Conservation (phyloP, 2,888 invertebrate species). For the Panopea generosa region DNA sequence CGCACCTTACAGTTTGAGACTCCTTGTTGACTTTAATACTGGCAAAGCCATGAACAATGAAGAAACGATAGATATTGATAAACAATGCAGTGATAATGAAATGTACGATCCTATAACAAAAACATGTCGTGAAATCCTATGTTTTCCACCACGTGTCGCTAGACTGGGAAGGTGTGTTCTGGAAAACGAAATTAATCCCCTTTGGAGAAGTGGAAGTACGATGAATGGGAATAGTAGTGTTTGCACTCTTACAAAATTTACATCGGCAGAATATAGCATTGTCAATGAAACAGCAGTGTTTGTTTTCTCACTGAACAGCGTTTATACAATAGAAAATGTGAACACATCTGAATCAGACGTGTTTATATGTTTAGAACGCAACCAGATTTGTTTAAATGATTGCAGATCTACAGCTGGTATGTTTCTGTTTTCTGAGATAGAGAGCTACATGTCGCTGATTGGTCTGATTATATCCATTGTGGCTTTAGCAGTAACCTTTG, state of each 20-base stretch:
- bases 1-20: slow-evolving; percentile 32
- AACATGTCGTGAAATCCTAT: slow-evolving; percentile 54
- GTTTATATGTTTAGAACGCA: slow-evolving; percentile 57
- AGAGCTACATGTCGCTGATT: slow-evolving; percentile 87
- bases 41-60: background rate
- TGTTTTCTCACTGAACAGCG: slow-evolving; percentile 25
- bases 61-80: background rate
- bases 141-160: slow-evolving; percentile 20
- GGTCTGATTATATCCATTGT: slow-evolving; percentile 88
- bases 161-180: slow-evolving; percentile 34
- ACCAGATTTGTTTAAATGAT: slow-evolving; percentile 17
- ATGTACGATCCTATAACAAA: slow-evolving; percentile 61
- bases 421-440: slow-evolving; percentile 44
- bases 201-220: background rate
- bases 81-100: slow-evolving; percentile 44
- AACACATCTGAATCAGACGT: slow-evolving; percentile 26
- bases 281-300: slow-evolving; percentile 31
- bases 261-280: slow-evolving; percentile 15
- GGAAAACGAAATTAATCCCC: too few relatives aligned
- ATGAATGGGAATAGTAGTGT: background rate
- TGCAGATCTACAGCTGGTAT: slow-evolving; percentile 7
- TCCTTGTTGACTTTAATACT: slow-evolving; percentile 39
- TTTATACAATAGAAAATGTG: slow-evolving; percentile 39
- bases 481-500: slow-evolving; percentile 86
- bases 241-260: slow-evolving; percentile 24